Base-by-base conservation (phyloP, 2,888 invertebrate genomes). In the Drosophila rubida region DNA sequence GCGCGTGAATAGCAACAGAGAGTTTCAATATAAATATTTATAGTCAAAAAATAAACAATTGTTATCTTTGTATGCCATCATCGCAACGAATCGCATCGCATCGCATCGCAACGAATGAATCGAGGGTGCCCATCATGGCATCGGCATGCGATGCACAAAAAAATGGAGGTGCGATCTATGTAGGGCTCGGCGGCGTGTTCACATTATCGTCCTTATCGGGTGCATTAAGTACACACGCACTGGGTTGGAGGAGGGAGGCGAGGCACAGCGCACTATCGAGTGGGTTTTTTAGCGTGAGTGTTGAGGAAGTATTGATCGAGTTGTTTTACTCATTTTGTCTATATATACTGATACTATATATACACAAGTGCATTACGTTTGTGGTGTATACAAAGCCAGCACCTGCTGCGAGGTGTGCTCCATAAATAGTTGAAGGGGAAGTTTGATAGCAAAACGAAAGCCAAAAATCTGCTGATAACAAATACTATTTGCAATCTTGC, bases 21-120 rank as follows among this genome's bases (percentile, higher is more conserved):
- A 54, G 50, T 75, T 65, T 39, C 16, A 58, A 45, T 69, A 78
- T 72, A 72, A 81, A 81, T 74, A 74, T 76, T 85, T 80, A 76
- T 76, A 66, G 71, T 37, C 30, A 41, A 53, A 46, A 54, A 71
- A 69, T 73, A 75, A 75, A 81, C 85, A 80, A 72, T 75, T 80
- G 65, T 62, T 82, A 82, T 85, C 82, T 80, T 68, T 83, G 64
- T 70, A 46, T 63, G 80, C 57, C 75, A 76, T 61, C 78, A 64
- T 46, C 59, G 39, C 37, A 46, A 11, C 37, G 27, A 9, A 53
- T 32, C 30, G 42, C 19, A 30, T 42, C 23, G 51, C 37, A 50
- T 16, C 25, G 25, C 11, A 41, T 46, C 13, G 8, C 3, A 19
- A 3, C 19, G 19, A 11, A 11, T 11, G 30, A 30, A n/a, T 32